Conservation (phyloP, 92 coral and sea anemone species). For the Montipora capitata region DNA sequence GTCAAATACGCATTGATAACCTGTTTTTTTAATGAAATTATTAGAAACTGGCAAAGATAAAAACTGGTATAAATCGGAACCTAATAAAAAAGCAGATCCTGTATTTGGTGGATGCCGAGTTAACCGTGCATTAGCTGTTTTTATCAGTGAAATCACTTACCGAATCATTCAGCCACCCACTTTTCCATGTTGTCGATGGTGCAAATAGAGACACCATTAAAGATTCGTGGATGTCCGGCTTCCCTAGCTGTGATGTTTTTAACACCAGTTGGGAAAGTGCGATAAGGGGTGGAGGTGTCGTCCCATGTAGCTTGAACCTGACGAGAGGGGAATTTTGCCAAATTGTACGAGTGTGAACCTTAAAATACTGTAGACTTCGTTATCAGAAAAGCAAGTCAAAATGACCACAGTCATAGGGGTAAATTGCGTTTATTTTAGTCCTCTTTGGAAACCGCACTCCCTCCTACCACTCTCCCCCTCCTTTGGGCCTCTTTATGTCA, state of each 20-base stretch:
- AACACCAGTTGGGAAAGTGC: not conserved
- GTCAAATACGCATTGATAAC: slow-evolving; percentile 2
- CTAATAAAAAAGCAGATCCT: not conserved
- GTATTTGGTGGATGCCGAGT: not conserved
- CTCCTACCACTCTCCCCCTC: too few species aligned
- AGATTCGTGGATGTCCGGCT: not conserved
- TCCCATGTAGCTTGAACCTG: not conserved
- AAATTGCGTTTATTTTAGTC: too few species aligned
- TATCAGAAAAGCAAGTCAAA: too few species aligned
- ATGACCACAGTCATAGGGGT: too few species aligned
- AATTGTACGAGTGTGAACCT: too few species aligned
- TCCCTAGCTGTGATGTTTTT: not conserved
- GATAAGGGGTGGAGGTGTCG: not conserved
- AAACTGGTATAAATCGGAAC: not conserved
- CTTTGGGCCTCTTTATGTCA: too few species aligned
- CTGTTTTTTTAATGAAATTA: not conserved
- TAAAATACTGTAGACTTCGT: too few species aligned
- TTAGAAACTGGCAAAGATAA: not conserved
- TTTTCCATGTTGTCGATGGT: slow-evolving; percentile 5
- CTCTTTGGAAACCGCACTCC: too few species aligned
- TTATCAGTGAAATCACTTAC: not conserved
- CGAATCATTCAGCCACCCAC: slow-evolving; percentile 15
- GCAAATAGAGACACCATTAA: slow-evolving; percentile 5
- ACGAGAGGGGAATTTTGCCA: not conserved
- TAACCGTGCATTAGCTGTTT: too few species aligned